A percentile compares a stretch with the other conserved stretches of the same genome.
Conservation (phyloP, 2,113 vertebrate genomes). For the Rynchops niger region DNA sequence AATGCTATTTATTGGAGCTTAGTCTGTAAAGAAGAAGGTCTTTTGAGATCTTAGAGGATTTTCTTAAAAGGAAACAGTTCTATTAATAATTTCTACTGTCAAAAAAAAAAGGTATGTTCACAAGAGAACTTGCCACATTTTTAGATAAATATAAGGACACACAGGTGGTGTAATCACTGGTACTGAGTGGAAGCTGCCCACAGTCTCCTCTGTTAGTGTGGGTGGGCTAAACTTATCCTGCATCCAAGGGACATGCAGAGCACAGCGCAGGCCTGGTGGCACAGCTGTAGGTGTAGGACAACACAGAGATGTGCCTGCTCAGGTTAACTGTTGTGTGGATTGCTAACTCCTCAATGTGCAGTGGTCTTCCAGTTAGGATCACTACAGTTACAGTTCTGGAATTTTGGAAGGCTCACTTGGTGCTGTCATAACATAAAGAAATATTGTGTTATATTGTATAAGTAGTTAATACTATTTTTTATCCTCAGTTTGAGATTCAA, state of each 20-base stretch:
- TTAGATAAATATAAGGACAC: background rate
- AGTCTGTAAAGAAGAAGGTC: background rate
- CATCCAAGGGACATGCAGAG: accelerated
- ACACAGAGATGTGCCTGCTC: background rate
- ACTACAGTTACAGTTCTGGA: background rate
- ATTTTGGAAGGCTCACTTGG: background rate
- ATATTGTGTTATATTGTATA: background rate
- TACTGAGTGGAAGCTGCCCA: background rate
- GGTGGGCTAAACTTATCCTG: background rate
- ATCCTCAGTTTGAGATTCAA: background rate
- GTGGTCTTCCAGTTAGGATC: background rate
- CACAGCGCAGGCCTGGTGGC: background rate
- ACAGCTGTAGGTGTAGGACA: accelerated
- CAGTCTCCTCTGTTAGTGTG: background rate
- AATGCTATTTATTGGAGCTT: background rate
- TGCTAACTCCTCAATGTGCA: background rate
- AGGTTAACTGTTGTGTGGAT: background rate
- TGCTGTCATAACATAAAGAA: background rate
- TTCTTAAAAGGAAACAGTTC: background rate
- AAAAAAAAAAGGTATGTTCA: background rate
- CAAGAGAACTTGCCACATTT: background rate
- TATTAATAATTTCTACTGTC: background rate
- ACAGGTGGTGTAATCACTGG: accelerated
- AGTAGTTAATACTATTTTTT: background rate
- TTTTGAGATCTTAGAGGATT: background rate